phyloP scores from a whole-genome alignment of 2,888 invertebrate genomes.

The Microdon myrmicae region DNA sequence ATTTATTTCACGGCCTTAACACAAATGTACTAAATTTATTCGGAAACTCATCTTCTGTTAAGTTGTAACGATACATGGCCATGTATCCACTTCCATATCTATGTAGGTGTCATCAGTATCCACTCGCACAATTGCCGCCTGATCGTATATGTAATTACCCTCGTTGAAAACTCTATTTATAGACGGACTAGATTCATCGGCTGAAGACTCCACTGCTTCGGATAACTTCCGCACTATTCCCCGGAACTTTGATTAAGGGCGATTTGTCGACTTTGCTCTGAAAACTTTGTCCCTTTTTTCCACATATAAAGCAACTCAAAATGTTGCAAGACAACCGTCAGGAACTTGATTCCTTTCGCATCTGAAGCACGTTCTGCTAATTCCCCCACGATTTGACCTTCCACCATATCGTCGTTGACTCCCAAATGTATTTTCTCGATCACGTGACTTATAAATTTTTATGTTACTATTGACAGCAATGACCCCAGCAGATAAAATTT shows the following conservation, averaged over 20 bases:
- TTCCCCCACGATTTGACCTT: neutral
- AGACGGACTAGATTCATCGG: too few species aligned
- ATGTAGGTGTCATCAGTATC: slow-evolving; percentile 5
- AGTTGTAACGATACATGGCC: slow-evolving; percentile 6
- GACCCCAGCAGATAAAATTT: slow-evolving; percentile 15
- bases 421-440: too few species aligned
- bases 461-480: neutral
- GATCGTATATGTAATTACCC: slow-evolving; percentile 2
- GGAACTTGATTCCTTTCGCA: neutral
- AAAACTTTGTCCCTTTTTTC: slow-evolving; percentile 4
- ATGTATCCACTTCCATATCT: slow-evolving; percentile 13
- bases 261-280: neutral
- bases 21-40: neutral
- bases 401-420: neutral
- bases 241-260: neutral
- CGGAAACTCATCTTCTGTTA: slow-evolving; percentile 4
- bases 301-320: slow-evolving; percentile 4
- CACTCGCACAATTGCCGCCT: slow-evolving; percentile 1
- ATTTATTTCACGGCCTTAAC: slow-evolving; percentile 1
- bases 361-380: neutral
- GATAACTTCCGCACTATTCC: neutral
- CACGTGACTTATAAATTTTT: neutral
- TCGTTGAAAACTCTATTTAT: neutral
- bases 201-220: neutral
- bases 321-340: neutral